Base-by-base conservation (phyloP, 53 echinoderm and acorn worm genomes). In the Temnopleurus reevesii region DNA sequence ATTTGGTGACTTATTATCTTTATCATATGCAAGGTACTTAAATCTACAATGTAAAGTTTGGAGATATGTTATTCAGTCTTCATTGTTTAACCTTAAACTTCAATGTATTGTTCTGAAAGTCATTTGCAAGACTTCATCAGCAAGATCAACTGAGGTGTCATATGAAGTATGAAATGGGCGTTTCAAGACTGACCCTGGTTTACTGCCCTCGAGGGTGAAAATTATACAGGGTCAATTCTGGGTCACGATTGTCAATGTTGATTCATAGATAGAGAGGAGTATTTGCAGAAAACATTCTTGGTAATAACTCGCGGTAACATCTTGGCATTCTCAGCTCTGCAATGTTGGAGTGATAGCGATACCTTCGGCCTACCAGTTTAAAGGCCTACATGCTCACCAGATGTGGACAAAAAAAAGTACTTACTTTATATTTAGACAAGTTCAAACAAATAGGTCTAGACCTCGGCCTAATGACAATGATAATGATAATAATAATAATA, bases 221-320 rank as follows among this genome's bases (percentile, higher is more conserved):
- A 83, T 55, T 36, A 83, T 55, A 51, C 13, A 35, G 83, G 83
- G 83, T 83, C 83, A 55, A 55, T 28, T 17, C 34, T 55, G 83
- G 83, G 83, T 83, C 83, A 35, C 9, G 55, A 55, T 54, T 83
- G 83, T 83, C 83, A 83, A 8, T 47, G 35, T 83, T 54, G 83
- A 83, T 83, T 55, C 35, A 51, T 35, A 10, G 83, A 36, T 8
- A 49, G 55, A 1, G 49, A 49, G 49, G 79, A 79, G 79, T 46
- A 47, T 79, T 79, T 79, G 49, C 79, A 79, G 79, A 79, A 47
- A 79, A 71, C 71, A 71, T 71, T 71, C 71, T 41, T 71, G 71
- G 36, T 41, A 71, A 71, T 41, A 71, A 41, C 71, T 71, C 2
- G 8, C n/a, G 63, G 71, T n/a, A 33, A 41, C 19, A 38, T 71